Percentiles rank a stretch among this genome's conserved stretches.
Evolutionary conservation across 2,797 vertebrate species (phyloP).

Genomic region (Hydrocynus forskahlii): DNA sequence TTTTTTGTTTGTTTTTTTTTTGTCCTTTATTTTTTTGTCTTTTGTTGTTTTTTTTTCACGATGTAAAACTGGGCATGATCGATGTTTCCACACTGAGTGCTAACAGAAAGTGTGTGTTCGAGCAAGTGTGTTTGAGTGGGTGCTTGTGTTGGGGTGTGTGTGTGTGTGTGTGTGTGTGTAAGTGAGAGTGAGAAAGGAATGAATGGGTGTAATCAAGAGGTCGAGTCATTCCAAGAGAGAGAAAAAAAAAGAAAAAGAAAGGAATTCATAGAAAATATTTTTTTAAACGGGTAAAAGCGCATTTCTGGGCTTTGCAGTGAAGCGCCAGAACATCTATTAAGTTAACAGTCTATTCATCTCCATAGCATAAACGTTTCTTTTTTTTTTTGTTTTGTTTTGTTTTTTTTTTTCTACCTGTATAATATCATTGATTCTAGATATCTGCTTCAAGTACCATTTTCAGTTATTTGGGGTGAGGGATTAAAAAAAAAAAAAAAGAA

Average conservation of each 20-base stretch:
- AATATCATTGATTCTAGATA: conserved; percentile 59
- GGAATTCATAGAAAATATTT: conserved; percentile 62
- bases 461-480: conserved; percentile 61
- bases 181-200: conserved; percentile 54
- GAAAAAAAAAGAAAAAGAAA: conserved; percentile 43
- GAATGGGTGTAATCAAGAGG: conserved; percentile 66
- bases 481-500: conserved; percentile 37
- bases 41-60: conserved; percentile 43
- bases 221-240: neutral
- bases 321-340: conserved; percentile 65
- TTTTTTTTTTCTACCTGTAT: conserved; percentile 59
- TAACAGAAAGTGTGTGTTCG: conserved; percentile 59
- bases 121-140: conserved; percentile 55
- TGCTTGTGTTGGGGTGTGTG: conserved; percentile 45
- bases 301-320: conserved; percentile 52
- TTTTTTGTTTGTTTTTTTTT: conserved; percentile 52
- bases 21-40: conserved; percentile 58
- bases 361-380: conserved; percentile 68
- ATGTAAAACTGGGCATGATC: conserved; percentile 62
- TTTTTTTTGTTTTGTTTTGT: conserved; percentile 7
- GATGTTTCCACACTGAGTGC: conserved; percentile 56
- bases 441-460: conserved; percentile 73
- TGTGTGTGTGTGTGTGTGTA: conserved; percentile 16
- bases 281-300: conserved; percentile 60
- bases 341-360: conserved; percentile 76